These are phyloP conservation scores for Notolepis coatsorum DNA, from an alignment of 2,797 vertebrate species.

Conservation along the genomic window DNA sequence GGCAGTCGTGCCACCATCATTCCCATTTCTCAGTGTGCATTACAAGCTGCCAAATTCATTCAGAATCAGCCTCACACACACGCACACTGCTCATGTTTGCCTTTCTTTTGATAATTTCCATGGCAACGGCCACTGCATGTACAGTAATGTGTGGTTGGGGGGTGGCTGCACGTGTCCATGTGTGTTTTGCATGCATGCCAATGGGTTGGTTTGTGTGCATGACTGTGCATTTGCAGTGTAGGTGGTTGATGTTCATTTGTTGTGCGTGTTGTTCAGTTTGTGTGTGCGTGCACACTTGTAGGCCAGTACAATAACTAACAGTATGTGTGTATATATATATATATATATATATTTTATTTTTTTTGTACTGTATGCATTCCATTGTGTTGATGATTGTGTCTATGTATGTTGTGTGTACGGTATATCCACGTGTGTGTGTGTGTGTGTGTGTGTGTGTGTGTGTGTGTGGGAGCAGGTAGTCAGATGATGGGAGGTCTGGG, in stretches of 20 bases:
- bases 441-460: conserved; percentile 8
- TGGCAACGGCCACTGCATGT: not conserved
- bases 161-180: not conserved
- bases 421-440: not conserved
- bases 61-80: too few species aligned
- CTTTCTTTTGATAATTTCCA: conserved; percentile 30
- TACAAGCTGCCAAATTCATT: too few species aligned
- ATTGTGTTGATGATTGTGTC: too few species aligned
- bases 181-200: not conserved
- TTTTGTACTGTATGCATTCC: too few species aligned
- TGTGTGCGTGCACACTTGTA: too few species aligned
- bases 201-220: conserved; percentile 5
- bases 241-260: not conserved
- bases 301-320: too few species aligned
- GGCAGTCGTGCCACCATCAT: too few species aligned
- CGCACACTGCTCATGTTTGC: not conserved
- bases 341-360: too few species aligned
- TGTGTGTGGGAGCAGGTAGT: conserved; percentile 37
- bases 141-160: not conserved
- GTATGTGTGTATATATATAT: too few species aligned
- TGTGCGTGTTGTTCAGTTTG: conserved; percentile 8
- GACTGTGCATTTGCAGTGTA: not conserved
- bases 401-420: too few species aligned
- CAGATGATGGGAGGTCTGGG: conserved; percentile 45
- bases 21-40: too few species aligned